These are phyloP conservation scores for Cervus canadensis DNA, from an alignment of 2,113 vertebrate species.

Conservation along the genomic window DNA sequence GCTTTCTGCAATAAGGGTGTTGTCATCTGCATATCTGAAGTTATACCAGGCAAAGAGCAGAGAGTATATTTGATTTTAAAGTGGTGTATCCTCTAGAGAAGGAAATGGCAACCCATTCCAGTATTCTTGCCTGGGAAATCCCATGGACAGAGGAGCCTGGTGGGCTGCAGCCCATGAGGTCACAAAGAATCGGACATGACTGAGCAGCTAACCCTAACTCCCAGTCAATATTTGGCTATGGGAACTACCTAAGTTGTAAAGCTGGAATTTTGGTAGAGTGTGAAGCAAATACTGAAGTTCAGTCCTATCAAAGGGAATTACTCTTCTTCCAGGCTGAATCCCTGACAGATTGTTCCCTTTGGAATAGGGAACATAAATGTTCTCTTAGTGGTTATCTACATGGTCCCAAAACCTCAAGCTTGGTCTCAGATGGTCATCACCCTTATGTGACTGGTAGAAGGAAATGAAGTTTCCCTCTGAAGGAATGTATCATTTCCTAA, in stretches of 20 bases:
- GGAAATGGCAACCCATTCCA: neutral
- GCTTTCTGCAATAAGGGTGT: neutral
- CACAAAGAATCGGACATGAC: neutral
- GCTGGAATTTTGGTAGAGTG: neutral
- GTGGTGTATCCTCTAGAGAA: neutral
- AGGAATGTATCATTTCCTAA: neutral
- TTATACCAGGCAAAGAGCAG: neutral
- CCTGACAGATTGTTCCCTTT: neutral
- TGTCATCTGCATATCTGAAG: neutral
- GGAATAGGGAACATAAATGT: neutral
- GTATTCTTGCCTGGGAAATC: neutral
- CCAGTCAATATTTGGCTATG: neutral
- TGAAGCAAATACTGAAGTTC: neutral
- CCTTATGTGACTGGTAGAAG: neutral
- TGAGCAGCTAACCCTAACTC: neutral
- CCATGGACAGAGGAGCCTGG: neutral
- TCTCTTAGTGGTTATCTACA: neutral
- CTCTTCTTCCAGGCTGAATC: neutral
- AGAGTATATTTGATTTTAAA: neutral
- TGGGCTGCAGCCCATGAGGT: neutral
- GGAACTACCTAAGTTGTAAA: neutral
- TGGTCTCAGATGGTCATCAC: neutral
- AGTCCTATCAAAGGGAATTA: neutral
- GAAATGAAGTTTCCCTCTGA: neutral
- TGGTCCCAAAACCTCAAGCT: neutral